Percentiles rank a stretch among this genome's conserved stretches.
phyloP scores from a whole-genome alignment of 2,888 invertebrate genomes.

The Apomyelois bistriatella region DNA sequence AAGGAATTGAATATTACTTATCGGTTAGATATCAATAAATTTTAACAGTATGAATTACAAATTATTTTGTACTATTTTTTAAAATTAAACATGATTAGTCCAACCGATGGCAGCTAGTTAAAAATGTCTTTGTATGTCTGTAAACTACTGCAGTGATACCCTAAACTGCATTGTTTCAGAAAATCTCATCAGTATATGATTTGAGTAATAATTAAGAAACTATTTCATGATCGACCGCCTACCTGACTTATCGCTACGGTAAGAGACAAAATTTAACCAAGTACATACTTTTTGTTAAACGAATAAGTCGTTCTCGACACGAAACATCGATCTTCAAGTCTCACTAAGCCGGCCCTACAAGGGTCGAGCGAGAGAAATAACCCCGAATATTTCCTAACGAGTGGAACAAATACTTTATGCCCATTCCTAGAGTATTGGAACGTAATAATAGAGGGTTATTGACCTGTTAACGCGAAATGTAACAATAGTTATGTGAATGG shows the following conservation, averaged over 20 bases:
- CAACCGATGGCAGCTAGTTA: too few species aligned
- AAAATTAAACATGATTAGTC: too few species aligned
- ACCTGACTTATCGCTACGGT: too few species aligned
- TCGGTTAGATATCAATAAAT: background rate
- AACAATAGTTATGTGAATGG: constrained; percentile 6
- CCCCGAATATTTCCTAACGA: constrained; percentile 35
- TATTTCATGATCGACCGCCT: too few species aligned
- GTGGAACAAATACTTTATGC: constrained; percentile 12
- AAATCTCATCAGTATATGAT: too few species aligned
- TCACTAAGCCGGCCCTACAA: constrained; percentile 53
- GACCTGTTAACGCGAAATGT: constrained; percentile 9
- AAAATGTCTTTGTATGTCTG: too few species aligned
- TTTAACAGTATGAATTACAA: background rate
- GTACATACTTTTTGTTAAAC: background rate
- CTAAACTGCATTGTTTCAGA: too few species aligned
- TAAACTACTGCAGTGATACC: too few species aligned
- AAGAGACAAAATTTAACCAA: background rate
- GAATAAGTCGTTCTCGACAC: constrained; percentile 38
- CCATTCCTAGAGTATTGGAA: constrained; percentile 12
- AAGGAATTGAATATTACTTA: background rate
- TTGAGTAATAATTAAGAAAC: too few species aligned
- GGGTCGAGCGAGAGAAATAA: constrained; percentile 49
- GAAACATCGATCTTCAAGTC: constrained; percentile 55
- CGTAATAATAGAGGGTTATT: constrained; percentile 15
- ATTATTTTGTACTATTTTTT: too few species aligned